A percentile compares a stretch with the other conserved stretches of the same genome.
Evolutionary conservation across 2,113 vertebrate species (phyloP).

Genomic region (Phyllostomus discolor): DNA sequence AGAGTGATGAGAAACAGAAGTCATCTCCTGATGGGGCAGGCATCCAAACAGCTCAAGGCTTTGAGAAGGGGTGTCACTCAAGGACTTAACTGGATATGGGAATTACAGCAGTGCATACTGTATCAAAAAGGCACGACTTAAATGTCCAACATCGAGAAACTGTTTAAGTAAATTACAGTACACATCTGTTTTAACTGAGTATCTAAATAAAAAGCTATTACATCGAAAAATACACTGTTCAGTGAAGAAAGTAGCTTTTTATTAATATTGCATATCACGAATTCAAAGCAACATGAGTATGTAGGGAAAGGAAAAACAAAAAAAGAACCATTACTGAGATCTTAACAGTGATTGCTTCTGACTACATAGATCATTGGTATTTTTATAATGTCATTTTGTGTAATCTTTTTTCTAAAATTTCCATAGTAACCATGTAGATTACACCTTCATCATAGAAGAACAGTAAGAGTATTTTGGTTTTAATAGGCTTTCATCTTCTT

Average conservation of each 20-base stretch:
- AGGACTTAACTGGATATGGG: not conserved
- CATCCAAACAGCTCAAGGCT: not conserved
- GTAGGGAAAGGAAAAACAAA: not conserved
- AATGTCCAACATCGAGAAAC: not conserved
- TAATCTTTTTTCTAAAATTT: not conserved
- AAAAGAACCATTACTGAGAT: not conserved
- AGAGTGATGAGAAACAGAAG: not conserved
- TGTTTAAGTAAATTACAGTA: not conserved
- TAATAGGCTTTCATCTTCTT: not conserved
- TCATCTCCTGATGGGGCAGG: not conserved
- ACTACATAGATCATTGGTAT: not conserved
- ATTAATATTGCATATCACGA: not conserved
- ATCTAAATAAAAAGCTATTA: not conserved
- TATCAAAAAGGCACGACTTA: not conserved
- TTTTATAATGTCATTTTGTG: not conserved
- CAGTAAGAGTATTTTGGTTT: not conserved
- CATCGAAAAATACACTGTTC: not conserved
- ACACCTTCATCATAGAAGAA: not conserved
- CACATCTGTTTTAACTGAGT: not conserved
- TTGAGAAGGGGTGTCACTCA: not conserved
- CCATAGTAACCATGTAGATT: not conserved
- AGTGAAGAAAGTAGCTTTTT: not conserved
- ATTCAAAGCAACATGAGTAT: not conserved
- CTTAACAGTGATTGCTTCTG: not conserved
- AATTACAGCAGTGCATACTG: not conserved